A percentile compares a stretch with the other conserved stretches of the same genome.
These are phyloP conservation scores for Pinna nobilis DNA, from an alignment of 1,140 invertebrate genomes.

Conservation along the genomic window DNA sequence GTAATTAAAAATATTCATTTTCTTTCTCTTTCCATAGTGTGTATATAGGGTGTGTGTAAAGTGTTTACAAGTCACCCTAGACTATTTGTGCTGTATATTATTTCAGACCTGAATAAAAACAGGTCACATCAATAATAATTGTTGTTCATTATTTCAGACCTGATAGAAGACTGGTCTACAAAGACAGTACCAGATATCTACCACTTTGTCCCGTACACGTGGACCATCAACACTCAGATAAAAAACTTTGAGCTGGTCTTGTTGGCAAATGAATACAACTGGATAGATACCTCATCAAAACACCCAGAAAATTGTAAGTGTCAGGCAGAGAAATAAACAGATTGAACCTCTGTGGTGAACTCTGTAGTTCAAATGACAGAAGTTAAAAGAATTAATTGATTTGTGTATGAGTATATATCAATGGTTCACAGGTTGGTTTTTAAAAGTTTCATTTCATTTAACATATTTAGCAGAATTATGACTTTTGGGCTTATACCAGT, in stretches of 20 bases:
- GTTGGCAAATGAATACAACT: slow-evolving; percentile 97
- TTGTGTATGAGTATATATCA: no score
- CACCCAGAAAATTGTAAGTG: slow-evolving; percentile 87
- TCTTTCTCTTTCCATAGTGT: no score
- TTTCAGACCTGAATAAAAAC: no score
- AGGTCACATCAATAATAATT: neutral
- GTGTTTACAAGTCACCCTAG: no score
- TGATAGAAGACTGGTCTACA: slow-evolving; percentile 97
- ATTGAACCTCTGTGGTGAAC: neutral
- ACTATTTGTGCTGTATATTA: no score
- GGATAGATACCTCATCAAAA: slow-evolving; percentile 93
- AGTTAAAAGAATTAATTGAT: neutral
- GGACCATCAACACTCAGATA: slow-evolving; percentile 91
- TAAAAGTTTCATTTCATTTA: no score
- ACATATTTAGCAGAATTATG: no score
- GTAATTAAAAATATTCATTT: no score
- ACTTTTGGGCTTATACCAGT: no score
- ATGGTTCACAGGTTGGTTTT: neutral
- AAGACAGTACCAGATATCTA: slow-evolving; percentile 91
- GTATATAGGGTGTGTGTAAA: no score
- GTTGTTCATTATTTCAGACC: slow-evolving; percentile 78
- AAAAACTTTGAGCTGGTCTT: slow-evolving; percentile 96
- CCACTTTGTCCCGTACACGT: slow-evolving; percentile 97
- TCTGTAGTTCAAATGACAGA: neutral
- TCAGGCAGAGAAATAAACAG: neutral